These are phyloP conservation scores for Narcine bancroftii DNA, from an alignment of 2,113 vertebrate genomes.

Conservation along the genomic window DNA sequence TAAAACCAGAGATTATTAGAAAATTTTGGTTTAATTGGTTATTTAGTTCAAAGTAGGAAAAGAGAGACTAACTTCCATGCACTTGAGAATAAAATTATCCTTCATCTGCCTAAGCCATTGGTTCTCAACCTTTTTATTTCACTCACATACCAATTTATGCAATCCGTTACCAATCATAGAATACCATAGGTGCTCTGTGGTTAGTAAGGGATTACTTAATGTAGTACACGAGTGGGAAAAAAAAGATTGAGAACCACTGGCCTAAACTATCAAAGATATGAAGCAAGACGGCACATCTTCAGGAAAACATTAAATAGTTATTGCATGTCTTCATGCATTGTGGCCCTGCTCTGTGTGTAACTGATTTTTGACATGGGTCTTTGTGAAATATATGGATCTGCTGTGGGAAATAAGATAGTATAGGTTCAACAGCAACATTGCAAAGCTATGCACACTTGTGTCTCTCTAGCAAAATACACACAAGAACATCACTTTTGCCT, in stretches of 20 bases:
- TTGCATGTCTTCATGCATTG: not conserved
- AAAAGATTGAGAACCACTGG: too few species aligned
- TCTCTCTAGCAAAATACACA: not conserved
- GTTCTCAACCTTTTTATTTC: too few species aligned
- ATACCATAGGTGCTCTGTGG: too few species aligned
- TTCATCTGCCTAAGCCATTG: too few species aligned
- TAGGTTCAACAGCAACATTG: not conserved
- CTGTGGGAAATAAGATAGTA: not conserved
- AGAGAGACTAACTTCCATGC: not conserved
- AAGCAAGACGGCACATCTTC: not conserved
- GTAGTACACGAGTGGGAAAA: too few species aligned
- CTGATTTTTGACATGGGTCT: constrained; percentile 14
- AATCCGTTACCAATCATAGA: too few species aligned
- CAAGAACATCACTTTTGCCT: not conserved
- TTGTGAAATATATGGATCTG: not conserved
- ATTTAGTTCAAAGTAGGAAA: not conserved
- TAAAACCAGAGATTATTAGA: not conserved
- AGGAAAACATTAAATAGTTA: not conserved
- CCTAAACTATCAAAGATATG: not conserved
- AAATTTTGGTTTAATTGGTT: not conserved
- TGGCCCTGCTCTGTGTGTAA: not conserved
- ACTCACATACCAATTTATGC: too few species aligned
- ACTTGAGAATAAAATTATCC: not conserved
- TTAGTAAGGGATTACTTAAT: too few species aligned
- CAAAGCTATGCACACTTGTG: not conserved